These are phyloP conservation scores for Triplophysa siluroides DNA, from an alignment of 2,113 vertebrate species.

Conservation along the genomic window DNA sequence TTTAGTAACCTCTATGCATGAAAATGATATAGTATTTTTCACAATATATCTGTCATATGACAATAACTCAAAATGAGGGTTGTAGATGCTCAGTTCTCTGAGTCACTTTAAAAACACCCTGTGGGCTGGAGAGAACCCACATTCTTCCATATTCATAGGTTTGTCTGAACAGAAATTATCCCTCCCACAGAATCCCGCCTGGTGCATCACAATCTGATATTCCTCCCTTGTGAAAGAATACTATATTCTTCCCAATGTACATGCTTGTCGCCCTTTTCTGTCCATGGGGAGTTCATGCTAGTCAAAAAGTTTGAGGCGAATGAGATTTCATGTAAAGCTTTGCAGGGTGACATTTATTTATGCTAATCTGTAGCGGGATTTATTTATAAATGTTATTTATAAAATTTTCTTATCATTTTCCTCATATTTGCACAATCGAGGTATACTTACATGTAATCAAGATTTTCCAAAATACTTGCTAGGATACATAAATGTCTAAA, in stretches of 20 bases:
- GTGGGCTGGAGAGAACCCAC: background rate
- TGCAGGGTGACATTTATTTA: slow-evolving; percentile 15
- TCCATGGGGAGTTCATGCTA: background rate
- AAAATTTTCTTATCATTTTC: too few relatives aligned
- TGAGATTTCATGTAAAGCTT: background rate
- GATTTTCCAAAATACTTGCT: too few relatives aligned
- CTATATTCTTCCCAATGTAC: background rate
- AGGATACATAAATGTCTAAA: too few relatives aligned
- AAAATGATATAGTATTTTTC: too few relatives aligned
- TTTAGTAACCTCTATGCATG: too few relatives aligned
- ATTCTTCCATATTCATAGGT: background rate
- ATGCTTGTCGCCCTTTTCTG: slow-evolving; percentile 18
- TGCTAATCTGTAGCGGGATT: background rate
- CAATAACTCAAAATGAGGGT: background rate
- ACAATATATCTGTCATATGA: too few relatives aligned
- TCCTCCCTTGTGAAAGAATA: background rate
- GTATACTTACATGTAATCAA: too few relatives aligned
- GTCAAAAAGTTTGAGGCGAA: background rate
- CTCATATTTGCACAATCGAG: too few relatives aligned
- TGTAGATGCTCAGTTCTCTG: too few relatives aligned
- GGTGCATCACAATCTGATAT: background rate
- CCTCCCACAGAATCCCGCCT: background rate
- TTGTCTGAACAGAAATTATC: background rate
- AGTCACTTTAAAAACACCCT: background rate
- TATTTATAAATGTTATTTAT: slow-evolving; percentile 8